phyloP scores from a whole-genome alignment of 1,140 invertebrate species.

The Helicorthomorpha holstii region DNA sequence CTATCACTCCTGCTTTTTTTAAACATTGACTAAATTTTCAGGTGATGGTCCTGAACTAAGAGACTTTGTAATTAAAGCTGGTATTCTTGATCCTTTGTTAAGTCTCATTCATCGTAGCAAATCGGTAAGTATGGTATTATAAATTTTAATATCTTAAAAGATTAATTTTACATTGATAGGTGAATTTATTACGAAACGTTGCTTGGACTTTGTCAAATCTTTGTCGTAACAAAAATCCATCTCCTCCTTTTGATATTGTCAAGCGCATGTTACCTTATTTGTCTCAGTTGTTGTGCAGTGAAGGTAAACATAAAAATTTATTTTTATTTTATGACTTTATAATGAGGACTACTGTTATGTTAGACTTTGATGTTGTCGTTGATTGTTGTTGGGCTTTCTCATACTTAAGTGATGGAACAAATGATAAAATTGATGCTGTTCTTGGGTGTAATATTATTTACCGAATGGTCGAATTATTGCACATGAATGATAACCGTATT shows the following conservation, averaged over 20 bases:
- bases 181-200: conserved; percentile 39
- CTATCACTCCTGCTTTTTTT: not conserved
- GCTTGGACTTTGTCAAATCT: conserved; percentile 87
- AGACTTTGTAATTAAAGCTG: conserved; percentile 50
- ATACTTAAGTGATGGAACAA: conserved; percentile 84
- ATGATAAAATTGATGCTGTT: conserved; percentile 79
- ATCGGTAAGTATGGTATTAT: conserved; percentile 21
- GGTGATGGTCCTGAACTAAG: conserved; percentile 50
- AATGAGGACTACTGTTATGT: not conserved
- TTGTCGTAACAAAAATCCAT: conserved; percentile 78
- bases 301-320: conserved; percentile 33
- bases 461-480: conserved; percentile 54
- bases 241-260: conserved; percentile 56
- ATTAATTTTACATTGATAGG: conserved; percentile 2
- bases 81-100: conserved; percentile 46
- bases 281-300: conserved; percentile 50
- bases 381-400: conserved; percentile 95
- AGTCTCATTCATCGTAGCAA: conserved; percentile 41
- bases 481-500: conserved; percentile 48
- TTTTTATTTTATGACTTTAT: not conserved
- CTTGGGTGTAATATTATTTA: conserved; percentile 52
- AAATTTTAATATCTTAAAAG: not conserved
- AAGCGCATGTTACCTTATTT: conserved; percentile 64
- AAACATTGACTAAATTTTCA: conserved; percentile 8
- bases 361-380: conserved; percentile 29